These are phyloP conservation scores for Drosophila anceps DNA, from an alignment of 2,888 invertebrate genomes.

Conservation along the genomic window DNA sequence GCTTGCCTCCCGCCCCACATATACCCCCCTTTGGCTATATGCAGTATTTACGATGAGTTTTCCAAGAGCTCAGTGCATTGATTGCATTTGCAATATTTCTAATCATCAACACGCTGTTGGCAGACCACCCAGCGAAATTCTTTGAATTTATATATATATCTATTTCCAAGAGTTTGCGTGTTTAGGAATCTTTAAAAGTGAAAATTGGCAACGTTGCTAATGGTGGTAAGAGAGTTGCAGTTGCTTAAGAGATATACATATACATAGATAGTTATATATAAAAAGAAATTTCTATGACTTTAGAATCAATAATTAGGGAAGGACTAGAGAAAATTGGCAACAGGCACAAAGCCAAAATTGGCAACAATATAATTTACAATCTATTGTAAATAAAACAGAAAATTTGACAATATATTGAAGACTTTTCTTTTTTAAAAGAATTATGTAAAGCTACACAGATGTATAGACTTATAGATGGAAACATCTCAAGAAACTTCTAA, in stretches of 20 bases:
- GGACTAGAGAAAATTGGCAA: background rate
- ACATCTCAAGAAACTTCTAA: background rate
- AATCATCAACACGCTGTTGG: slow-evolving; percentile 7
- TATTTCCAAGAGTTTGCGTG: slow-evolving; percentile 21
- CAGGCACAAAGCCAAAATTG: too few relatives aligned
- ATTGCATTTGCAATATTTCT: slow-evolving; percentile 27
- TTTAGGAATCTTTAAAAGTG: background rate
- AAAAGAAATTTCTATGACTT: background rate
- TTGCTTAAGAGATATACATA: background rate
- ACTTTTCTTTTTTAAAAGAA: too few relatives aligned
- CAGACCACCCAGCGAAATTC: slow-evolving; percentile 43
- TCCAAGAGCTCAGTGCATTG: slow-evolving; percentile 35
- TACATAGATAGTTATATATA: background rate
- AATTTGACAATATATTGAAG: too few relatives aligned
- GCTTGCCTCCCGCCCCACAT: background rate
- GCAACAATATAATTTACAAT: too few relatives aligned
- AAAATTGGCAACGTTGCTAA: background rate
- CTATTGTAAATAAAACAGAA: too few relatives aligned
- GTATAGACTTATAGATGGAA: too few relatives aligned
- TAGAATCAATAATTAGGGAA: background rate
- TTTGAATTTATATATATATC: background rate
- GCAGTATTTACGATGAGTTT: slow-evolving; percentile 54
- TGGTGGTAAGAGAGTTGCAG: background rate
- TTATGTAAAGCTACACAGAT: too few relatives aligned
- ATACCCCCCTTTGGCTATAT: background rate